Evolutionary conservation across 2,113 vertebrate genomes (phyloP).

Genomic region (Calyptommatus sinebrachiatus): DNA sequence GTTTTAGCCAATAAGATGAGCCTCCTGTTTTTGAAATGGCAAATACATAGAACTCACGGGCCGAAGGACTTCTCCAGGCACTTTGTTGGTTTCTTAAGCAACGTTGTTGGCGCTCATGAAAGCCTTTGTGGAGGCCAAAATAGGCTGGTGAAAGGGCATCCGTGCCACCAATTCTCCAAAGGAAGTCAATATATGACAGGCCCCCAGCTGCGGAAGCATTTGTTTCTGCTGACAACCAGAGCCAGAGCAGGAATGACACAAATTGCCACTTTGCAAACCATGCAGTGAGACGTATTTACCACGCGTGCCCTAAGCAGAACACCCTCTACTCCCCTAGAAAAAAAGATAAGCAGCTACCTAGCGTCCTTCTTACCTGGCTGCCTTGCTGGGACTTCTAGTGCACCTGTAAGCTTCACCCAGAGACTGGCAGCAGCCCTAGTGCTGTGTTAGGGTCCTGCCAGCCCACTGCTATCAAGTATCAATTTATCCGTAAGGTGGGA

Average conservation of each 20-base stretch:
- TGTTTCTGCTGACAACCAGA: slow-evolving; percentile 12
- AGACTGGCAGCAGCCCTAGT: no score
- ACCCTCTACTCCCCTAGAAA: background rate
- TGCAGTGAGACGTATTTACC: background rate
- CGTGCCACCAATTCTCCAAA: slow-evolving; percentile 48
- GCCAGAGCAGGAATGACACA: accelerated
- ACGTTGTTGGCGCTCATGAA: no score
- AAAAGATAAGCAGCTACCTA: background rate
- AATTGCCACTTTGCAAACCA: background rate
- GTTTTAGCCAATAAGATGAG: background rate
- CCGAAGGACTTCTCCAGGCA: background rate
- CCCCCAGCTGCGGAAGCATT: background rate
- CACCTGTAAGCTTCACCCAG: no score
- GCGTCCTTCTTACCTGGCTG: no score
- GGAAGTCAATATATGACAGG: background rate
- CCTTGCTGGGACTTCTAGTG: no score
- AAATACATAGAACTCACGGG: accelerated
- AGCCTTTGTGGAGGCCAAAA: no score
- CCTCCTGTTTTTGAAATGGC: background rate
- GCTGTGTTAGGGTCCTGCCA: no score
- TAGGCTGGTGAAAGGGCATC: background rate
- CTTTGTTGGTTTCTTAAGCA: background rate
- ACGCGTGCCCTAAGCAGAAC: background rate
- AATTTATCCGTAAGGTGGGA: no score
- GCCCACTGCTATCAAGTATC: no score